These are phyloP conservation scores for Pogonus chalceus DNA, from an alignment of 1,140 invertebrate species.

Conservation along the genomic window DNA sequence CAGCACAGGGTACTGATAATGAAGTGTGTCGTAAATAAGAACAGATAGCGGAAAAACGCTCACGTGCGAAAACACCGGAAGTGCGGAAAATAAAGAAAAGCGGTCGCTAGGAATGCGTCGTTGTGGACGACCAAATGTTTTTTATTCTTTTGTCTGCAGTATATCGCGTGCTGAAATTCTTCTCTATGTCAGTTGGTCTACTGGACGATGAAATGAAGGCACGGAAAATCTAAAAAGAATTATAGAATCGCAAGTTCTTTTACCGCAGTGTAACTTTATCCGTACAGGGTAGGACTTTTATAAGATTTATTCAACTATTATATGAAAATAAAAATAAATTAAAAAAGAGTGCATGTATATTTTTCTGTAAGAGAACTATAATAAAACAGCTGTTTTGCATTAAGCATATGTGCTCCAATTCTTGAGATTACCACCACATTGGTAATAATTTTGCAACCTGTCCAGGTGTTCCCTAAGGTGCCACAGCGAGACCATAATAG, in stretches of 20 bases:
- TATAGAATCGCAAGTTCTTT: not conserved
- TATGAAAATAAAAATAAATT: no score
- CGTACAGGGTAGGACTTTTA: no score
- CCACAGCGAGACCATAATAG: not conserved
- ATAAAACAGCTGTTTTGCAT: no score
- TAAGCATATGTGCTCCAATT: no score
- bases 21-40: conserved; percentile 18
- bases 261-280: not conserved
- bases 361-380: no score
- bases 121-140: not conserved
- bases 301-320: no score
- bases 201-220: not conserved
- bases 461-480: not conserved
- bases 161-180: not conserved
- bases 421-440: no score
- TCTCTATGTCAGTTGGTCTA: not conserved
- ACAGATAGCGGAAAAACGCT: conserved; percentile 14
- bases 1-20: conserved; percentile 10
- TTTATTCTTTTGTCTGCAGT: not conserved
- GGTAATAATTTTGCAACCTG: no score
- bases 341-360: no score
- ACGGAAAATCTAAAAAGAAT: conserved; percentile 5
- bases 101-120: conserved; percentile 11
- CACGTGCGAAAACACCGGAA: conserved; percentile 17
- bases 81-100: conserved; percentile 14